Percentiles rank a stretch among this genome's conserved stretches.
Conservation (phyloP, 2,797 vertebrate species). For the Ceryle rudis region DNA sequence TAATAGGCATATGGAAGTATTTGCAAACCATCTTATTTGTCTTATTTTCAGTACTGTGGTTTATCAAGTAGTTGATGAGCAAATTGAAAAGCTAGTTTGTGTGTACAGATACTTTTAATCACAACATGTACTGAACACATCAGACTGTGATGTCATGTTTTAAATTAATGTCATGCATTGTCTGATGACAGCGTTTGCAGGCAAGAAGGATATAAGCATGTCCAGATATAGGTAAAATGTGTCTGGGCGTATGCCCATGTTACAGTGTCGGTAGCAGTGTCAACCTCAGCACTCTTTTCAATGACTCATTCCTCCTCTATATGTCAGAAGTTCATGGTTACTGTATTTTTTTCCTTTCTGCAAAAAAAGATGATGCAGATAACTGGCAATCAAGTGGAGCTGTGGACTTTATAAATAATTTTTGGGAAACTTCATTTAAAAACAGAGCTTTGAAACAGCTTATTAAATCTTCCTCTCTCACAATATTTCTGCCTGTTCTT, state of each 20-base stretch:
- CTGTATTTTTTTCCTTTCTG: not conserved
- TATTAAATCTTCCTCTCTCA: not conserved
- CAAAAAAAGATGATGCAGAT: not conserved
- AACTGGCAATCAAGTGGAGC: not conserved
- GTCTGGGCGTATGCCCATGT: not conserved
- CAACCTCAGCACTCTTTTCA: not conserved
- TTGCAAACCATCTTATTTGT: constrained; percentile 45
- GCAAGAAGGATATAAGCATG: not conserved
- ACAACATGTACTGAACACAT: not conserved
- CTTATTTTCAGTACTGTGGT: constrained; percentile 50
- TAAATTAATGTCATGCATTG: not conserved
- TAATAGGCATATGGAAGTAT: constrained; percentile 48
- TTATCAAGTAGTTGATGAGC: constrained; percentile 40
- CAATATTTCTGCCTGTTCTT: not conserved
- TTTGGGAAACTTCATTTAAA: not conserved
- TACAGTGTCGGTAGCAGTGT: not conserved
- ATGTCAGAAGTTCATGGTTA: not conserved
- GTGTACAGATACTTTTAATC: constrained; percentile 9
- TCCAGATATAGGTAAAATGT: not conserved
- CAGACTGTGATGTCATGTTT: not conserved
- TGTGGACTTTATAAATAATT: not conserved
- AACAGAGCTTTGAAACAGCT: not conserved
- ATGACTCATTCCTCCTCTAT: not conserved
- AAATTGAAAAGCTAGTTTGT: constrained; percentile 10
- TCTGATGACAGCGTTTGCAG: not conserved